These are phyloP conservation scores for Mythimna loreyi DNA, from an alignment of 2,888 invertebrate genomes.

Conservation along the genomic window DNA sequence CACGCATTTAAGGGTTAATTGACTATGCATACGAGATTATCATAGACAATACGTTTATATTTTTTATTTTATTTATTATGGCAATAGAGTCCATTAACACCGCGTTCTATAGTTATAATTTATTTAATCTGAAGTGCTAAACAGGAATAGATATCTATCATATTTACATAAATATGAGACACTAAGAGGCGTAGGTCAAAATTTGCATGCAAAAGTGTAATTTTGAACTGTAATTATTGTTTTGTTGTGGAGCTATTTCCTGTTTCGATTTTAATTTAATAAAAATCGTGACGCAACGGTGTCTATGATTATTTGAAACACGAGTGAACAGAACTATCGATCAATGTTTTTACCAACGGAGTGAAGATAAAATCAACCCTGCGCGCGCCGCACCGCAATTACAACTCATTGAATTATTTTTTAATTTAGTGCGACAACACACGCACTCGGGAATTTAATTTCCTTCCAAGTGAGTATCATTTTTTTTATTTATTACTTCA, in stretches of 20 bases:
- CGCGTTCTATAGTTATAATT: background rate
- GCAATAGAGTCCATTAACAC: conserved; percentile 21
- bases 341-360: conserved; percentile 69
- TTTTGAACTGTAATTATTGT: conserved; percentile 11
- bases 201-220: conserved; percentile 34
- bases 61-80: conserved; percentile 21
- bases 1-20: conserved; percentile 44
- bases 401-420: conserved; percentile 74
- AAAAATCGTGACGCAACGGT: conserved; percentile 51
- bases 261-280: conserved; percentile 28
- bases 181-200: conserved; percentile 16
- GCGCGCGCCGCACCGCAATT: conserved; percentile 69
- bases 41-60: conserved; percentile 15
- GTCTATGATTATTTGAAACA: conserved; percentile 66
- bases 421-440: conserved; percentile 76
- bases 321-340: conserved; percentile 71
- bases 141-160: conserved; percentile 13
- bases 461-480: conserved; percentile 62
- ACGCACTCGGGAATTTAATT: conserved; percentile 72
- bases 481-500: conserved; percentile 52
- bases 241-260: background rate
- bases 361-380: conserved; percentile 74
- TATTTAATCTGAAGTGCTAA: conserved; percentile 19
- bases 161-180: conserved; percentile 28
- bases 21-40: conserved; percentile 23